Evolutionary conservation across 37 sponge, comb jelly and placozoan species (phyloP).

Genomic region (Tethya wilhelma): DNA sequence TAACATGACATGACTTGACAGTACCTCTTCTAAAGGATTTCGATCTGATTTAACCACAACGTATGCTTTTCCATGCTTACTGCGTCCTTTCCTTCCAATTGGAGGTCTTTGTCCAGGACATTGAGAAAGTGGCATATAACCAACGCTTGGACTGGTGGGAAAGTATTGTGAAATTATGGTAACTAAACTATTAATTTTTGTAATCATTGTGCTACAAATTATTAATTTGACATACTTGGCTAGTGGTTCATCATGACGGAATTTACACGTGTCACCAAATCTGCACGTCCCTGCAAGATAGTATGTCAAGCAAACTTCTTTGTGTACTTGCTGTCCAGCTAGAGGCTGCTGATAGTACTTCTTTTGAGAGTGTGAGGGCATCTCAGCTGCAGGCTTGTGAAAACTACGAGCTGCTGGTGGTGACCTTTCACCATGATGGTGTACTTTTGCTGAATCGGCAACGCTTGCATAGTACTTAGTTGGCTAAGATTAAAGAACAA

Average conservation of each 20-base stretch:
- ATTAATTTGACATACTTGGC: background rate
- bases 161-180: too few species aligned
- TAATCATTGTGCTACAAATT: too few species aligned
- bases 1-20: background rate
- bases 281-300: background rate
- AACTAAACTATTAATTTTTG: too few species aligned
- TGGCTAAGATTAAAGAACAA: background rate
- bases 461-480: background rate
- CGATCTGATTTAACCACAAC: background rate
- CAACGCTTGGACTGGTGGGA: background rate
- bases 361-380: too few species aligned
- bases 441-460: background rate
- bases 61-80: background rate
- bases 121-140: background rate
- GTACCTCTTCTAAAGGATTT: background rate
- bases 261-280: background rate
- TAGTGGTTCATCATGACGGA: background rate
- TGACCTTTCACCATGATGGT: background rate
- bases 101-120: background rate
- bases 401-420: background rate
- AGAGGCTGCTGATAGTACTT: background rate
- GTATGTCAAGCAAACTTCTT: background rate
- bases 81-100: background rate
- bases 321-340: background rate
- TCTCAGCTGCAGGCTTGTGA: too few species aligned